A percentile compares a stretch with the other conserved stretches of the same genome.
Conservation (phyloP, 2,797 vertebrate genomes). For the Tachyglossus aculeatus region DNA sequence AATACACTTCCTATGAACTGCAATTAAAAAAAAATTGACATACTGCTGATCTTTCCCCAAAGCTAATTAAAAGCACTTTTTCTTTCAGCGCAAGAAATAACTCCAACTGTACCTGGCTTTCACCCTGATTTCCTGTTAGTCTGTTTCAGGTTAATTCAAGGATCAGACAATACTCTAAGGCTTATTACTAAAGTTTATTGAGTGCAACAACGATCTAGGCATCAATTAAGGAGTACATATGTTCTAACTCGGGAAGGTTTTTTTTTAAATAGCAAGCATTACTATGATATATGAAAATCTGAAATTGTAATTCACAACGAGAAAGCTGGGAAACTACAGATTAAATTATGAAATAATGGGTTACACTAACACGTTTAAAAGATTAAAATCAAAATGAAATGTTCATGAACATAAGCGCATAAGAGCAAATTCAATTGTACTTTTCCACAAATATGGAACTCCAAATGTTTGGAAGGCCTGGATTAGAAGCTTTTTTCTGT, state of each 20-base stretch:
- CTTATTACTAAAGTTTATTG: neutral
- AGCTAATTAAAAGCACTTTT: constrained; percentile 58
- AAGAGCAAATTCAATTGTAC: neutral
- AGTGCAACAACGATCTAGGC: neutral
- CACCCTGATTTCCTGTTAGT: constrained; percentile 8
- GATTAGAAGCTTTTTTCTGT: neutral
- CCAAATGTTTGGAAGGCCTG: neutral
- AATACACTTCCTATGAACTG: constrained; percentile 44
- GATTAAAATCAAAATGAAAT: constrained; percentile 6
- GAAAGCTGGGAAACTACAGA: neutral
- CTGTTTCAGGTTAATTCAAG: constrained; percentile 22
- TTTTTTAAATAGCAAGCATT: neutral
- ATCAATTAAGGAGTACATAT: neutral
- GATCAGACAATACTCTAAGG: constrained; percentile 17
- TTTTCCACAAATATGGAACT: neutral
- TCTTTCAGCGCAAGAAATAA: constrained; percentile 50
- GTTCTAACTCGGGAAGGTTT: neutral
- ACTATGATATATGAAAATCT: neutral
- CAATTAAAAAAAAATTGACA: constrained; percentile 49
- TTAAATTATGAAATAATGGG: constrained; percentile 4
- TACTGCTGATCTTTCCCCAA: constrained; percentile 40
- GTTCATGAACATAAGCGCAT: neutral
- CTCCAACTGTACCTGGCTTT: constrained; percentile 45
- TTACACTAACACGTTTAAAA: neutral
- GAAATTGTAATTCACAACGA: neutral